Evolutionary conservation across 2,888 invertebrate genomes (phyloP).

Genomic region (Agonopterix arenella): DNA sequence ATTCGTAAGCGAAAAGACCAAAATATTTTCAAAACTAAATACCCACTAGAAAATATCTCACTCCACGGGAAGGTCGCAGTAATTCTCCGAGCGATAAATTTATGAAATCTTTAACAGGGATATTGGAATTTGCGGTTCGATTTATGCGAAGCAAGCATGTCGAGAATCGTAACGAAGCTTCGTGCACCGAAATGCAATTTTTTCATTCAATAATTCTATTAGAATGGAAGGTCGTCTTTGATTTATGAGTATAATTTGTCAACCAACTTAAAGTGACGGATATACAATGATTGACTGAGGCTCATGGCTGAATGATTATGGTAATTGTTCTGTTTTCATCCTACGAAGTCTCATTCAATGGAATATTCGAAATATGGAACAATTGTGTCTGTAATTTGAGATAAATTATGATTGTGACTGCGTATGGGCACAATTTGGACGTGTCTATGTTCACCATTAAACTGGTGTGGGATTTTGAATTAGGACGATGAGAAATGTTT

Average conservation of each 20-base stretch:
- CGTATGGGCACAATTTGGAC: too few species aligned
- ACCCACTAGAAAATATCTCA: not conserved
- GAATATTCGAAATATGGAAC: too few species aligned
- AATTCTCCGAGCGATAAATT: conserved; percentile 24
- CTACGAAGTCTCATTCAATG: too few species aligned
- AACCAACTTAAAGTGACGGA: not conserved
- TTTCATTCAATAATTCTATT: conserved; percentile 34
- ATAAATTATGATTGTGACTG: too few species aligned
- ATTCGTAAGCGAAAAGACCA: too few species aligned
- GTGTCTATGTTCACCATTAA: too few species aligned
- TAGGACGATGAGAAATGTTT: too few species aligned
- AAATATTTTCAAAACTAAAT: not conserved
- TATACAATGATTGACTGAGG: too few species aligned
- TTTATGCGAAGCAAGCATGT: conserved; percentile 27
- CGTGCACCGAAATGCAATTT: conserved; percentile 34
- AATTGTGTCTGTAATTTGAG: too few species aligned
- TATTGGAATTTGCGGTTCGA: conserved; percentile 30
- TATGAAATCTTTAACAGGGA: conserved; percentile 31
- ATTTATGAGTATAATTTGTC: conserved; percentile 21
- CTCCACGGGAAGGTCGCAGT: not conserved
- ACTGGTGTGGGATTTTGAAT: too few species aligned
- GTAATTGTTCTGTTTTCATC: too few species aligned
- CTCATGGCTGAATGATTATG: too few species aligned
- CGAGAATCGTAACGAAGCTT: conserved; percentile 34
- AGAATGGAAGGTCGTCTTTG: conserved; percentile 16